Base-by-base conservation (phyloP, 2,888 invertebrate genomes). In the Allacma fusca region DNA sequence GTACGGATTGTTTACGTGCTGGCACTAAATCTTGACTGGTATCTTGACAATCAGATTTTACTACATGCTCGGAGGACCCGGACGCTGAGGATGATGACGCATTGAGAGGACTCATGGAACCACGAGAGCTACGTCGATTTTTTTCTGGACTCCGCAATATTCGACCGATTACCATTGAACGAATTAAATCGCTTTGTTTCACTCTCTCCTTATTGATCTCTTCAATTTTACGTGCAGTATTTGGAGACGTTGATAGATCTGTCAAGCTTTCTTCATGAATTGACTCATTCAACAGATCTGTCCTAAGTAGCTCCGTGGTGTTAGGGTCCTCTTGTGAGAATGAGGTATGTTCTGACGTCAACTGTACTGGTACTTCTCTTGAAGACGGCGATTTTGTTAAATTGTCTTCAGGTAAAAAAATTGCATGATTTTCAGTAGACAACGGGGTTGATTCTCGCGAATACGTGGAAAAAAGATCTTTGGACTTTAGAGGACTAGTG, bases 81-180 rank as follows among this genome's bases (percentile, higher is more conserved):
- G 81, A 81, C 2, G 74, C 75, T 2, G 81, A 80, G 0, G 80
- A 73, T 0, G 83, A 80, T 4, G 80, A 80, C 0, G 80, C 77
- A 26, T 65, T 57, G 0, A 83, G 67, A 9, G 81, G 81, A 67
- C 81, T 82, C 70, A 83, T 67, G 13, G 81, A 81, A 0, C 83
- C 84, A 26, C 81, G 75, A 5, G 83, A 82, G n/a, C 81, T 80
- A 0, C 91, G 88, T 77, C 90, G 90, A 91, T 90, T 16, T 90
- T 87, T 76, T 90, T 89, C 84, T 89, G 90, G 83, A 90, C 91
- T 80, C 19, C 79, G 71, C 29, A 82, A 84, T 94, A 88, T 86
- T 93, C 92, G 85, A 92, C 93, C 83, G 89, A 95, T 91, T 73
- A 95, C 92, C 87, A 95, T 88, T 86, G 94, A 92, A 84, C 94